Base-by-base conservation (phyloP, 1,140 invertebrate genomes). In the Phymastichus coffea region DNA sequence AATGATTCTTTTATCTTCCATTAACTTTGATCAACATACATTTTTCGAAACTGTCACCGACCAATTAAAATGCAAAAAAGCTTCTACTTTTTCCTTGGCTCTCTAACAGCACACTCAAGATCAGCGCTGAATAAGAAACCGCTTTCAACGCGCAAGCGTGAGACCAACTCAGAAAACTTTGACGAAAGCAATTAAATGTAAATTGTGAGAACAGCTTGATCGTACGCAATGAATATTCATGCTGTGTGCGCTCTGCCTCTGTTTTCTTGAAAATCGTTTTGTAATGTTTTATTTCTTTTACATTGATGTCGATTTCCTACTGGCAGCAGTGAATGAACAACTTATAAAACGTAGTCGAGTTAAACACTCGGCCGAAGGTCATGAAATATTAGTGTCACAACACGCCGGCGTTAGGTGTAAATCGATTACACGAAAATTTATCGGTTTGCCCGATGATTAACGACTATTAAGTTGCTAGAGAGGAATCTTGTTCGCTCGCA, bases 361-460 rank as follows among this genome's bases (percentile, higher is more conserved):
- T n/a, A n/a, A n/a, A n/a, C n/a, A n/a, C 43, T 61, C 38, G 43
- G 47, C 46, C 46, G 57, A 58, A 52, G 49, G 28, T 69, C 64
- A 67, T 70, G 65, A 68, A 69, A 67, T 69, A 67, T 70, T 69
- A 65, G 67, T 66, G 51, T 61, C 55, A 54, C 49, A 46, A 60
- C 58, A 49, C 54, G 35, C 49, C 52, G 35, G 20, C 35, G 51
- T 14, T 60, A 44, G 43, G 54, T 43, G 54, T 48, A 38, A 63
- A 64, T 70, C 61, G 53, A 66, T 69, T 64, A 68, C 59, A 52
- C 52, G 55, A 65, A 69, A n/a, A 63, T 64, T 66, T 65, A 63
- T 63, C 58, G 54, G 1, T 23, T 59, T 33, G 46, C 20, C 48
- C 51, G 55, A 37, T 58, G 66, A 69, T 69, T 66, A 64, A 66